Base-by-base conservation (phyloP, 2,888 invertebrate species). In the Eilema sororculum region DNA sequence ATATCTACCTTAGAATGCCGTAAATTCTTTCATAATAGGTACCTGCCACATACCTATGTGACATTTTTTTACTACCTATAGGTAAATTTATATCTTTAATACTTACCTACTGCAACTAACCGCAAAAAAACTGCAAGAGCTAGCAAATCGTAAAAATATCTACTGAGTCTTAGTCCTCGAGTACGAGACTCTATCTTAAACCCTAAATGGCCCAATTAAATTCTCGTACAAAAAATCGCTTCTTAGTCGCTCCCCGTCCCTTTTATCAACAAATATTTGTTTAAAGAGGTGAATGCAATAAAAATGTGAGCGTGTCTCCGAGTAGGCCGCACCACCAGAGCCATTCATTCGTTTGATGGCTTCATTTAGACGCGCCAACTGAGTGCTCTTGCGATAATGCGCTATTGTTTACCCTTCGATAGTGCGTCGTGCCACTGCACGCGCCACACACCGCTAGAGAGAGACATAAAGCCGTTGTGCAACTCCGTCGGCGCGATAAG, bases 391-490 rank as follows among this genome's bases (percentile, higher is more conserved):
- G 93, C 92, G 93, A 94, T 95, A 94, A 95, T 95, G 93, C 91
- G 93, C 95, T 93, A 95, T 95, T 95, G 95, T 95, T 95, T 95
- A 95, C 95, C 93, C 93, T 94, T 93, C 93, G 93, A 95, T 94
- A 95, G 94, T 95, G 94, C 91, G 92, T 91, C 89, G 89, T 33
- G 89, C 87, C 87, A 90, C 88, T 94, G 93, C 95, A 94, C 93
- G 94, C 92, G 94, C 91, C 87, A 90, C 89, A 88, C 91, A 86
- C 90, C 89, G 92, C 81, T 66, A 86, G 91, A 94, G 75, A 89
- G 92, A 91, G 95, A 95, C 80, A 82, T 84, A 86, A 75, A 87
- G 74, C 90, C 68, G 71, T 81, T 84, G 78, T 88, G 76, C 86
- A 80, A 86, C 89, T 82, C 87, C 91, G 80, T 77, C 87, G 78